phyloP scores from a whole-genome alignment of 2,797 vertebrate genomes.

The Enteromius mattozi region DNA sequence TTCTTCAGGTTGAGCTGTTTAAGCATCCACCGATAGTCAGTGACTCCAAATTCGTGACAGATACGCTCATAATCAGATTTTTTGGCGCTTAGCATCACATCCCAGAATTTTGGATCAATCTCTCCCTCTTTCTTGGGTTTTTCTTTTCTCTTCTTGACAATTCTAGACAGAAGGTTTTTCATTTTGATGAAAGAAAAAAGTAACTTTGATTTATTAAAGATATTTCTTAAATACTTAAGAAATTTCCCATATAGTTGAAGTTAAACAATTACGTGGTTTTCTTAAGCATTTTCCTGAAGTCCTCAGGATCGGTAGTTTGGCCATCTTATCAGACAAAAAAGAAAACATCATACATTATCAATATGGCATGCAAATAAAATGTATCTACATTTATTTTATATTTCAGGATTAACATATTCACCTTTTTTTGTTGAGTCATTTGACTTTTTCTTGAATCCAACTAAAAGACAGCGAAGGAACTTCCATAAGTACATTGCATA shows the following conservation, averaged over 20 bases:
- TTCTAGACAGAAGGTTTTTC: constrained; percentile 57
- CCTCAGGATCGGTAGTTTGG: constrained; percentile 69
- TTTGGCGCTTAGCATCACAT: constrained; percentile 83
- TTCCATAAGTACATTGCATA: not conserved
- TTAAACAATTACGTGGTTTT: constrained; percentile 73
- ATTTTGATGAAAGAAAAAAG: not conserved
- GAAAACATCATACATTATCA: not conserved
- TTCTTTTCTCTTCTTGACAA: constrained; percentile 69
- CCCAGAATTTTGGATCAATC: constrained; percentile 84
- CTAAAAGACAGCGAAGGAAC: constrained; percentile 69
- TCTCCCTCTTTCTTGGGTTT: constrained; percentile 76
- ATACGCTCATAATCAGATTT: constrained; percentile 89
- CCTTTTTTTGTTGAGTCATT: constrained; percentile 57
- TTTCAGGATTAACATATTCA: not conserved
- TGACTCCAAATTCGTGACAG: constrained; percentile 88
- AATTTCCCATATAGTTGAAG: not conserved
- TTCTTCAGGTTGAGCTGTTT: constrained; percentile 85
- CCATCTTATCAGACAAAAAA: constrained; percentile 25
- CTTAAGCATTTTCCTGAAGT: constrained; percentile 85
- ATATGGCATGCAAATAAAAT: not conserved
- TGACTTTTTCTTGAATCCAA: constrained; percentile 77
- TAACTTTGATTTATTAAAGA: not conserved
- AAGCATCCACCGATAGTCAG: constrained; percentile 89
- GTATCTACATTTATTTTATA: not conserved
- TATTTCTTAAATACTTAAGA: not conserved